Evolutionary conservation across 2,797 vertebrate genomes (phyloP).

Genomic region (Phataginus tricuspis): DNA sequence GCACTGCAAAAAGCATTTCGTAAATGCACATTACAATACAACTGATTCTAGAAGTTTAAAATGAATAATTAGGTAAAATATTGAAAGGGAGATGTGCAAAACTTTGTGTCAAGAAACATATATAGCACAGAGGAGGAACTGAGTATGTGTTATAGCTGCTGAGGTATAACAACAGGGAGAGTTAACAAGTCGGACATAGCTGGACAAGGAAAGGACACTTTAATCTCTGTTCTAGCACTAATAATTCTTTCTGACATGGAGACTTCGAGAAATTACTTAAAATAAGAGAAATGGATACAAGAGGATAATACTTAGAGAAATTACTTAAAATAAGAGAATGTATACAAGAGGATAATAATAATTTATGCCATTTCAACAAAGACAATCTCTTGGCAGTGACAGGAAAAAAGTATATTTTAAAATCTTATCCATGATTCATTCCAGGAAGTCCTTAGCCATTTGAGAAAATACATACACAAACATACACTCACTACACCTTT

Average conservation of each 20-base stretch:
- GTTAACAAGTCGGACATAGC: background rate
- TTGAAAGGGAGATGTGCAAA: background rate
- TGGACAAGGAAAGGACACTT: background rate
- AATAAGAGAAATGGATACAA: background rate
- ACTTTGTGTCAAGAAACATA: background rate
- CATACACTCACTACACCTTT: background rate
- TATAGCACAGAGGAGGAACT: background rate
- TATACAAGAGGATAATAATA: background rate
- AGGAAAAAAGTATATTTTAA: background rate
- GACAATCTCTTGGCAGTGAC: background rate
- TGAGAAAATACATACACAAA: background rate
- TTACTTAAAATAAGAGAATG: background rate
- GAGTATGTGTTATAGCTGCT: background rate
- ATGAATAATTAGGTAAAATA: conserved; percentile 13
- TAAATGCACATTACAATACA: background rate
- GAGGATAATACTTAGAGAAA: background rate
- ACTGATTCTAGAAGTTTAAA: background rate
- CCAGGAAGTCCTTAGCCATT: background rate
- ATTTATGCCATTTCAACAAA: background rate
- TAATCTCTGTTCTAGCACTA: too few species aligned
- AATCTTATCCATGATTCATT: background rate
- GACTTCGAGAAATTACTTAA: background rate
- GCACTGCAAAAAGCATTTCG: conserved; percentile 19
- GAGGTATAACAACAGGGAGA: background rate
- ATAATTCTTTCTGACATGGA: background rate